phyloP scores from a whole-genome alignment of 2,113 vertebrate genomes.

The Xiphorhynchus elegans region DNA sequence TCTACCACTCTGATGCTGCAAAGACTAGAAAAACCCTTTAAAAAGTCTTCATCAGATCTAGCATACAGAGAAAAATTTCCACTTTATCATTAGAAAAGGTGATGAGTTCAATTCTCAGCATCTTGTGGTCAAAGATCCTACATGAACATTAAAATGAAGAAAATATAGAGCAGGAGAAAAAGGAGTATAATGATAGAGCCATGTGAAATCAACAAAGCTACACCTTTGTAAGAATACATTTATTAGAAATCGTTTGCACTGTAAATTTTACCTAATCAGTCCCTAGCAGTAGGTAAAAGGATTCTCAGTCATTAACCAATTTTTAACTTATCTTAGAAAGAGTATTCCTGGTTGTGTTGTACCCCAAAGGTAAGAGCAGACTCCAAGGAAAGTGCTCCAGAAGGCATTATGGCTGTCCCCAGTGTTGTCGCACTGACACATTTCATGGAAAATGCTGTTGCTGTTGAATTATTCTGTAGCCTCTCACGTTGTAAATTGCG shows the following conservation, averaged over 20 bases:
- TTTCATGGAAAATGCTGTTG: background rate
- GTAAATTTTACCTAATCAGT: background rate
- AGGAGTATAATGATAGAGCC: background rate
- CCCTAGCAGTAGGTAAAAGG: background rate
- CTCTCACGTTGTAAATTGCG: background rate
- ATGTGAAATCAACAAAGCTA: background rate
- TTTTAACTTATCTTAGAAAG: background rate
- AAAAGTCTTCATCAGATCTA: background rate
- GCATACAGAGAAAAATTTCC: background rate
- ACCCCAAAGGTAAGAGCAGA: background rate
- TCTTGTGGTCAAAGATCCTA: background rate
- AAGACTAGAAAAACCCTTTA: background rate
- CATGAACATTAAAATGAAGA: background rate
- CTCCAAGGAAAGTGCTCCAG: background rate
- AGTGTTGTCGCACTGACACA: background rate
- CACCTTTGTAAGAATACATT: accelerated
- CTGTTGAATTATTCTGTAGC: background rate
- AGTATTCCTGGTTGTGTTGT: background rate
- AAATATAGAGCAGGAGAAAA: background rate
- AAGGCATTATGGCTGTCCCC: background rate
- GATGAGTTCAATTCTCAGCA: background rate
- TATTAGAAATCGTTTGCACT: background rate
- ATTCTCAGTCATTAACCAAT: background rate
- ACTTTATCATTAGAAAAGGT: background rate
- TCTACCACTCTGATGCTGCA: background rate